Percentiles rank a stretch among this genome's conserved stretches.
Evolutionary conservation across 2,113 vertebrate genomes (phyloP).

Genomic region (Brachypteracias leptosomus): DNA sequence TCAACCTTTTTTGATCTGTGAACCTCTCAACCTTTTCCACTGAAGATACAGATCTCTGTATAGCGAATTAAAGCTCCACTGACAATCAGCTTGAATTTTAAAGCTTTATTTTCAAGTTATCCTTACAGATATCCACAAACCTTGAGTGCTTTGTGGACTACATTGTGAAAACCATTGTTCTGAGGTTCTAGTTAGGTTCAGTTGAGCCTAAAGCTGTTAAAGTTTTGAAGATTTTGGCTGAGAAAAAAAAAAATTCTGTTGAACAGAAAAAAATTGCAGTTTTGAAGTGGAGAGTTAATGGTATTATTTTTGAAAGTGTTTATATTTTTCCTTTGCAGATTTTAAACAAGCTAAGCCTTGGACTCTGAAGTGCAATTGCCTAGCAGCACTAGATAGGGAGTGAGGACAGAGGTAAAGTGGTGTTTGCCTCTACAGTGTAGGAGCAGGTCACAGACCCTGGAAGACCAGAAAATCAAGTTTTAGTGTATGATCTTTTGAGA

Average conservation of each 20-base stretch:
- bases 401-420: neutral
- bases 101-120: slow-evolving; percentile 8
- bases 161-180: neutral
- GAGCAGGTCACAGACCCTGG: neutral
- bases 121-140: neutral
- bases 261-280: neutral
- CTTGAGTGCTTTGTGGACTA: neutral
- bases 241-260: neutral
- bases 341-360: neutral
- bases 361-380: neutral
- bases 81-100: slow-evolving; percentile 27
- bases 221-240: neutral
- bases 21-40: neutral
- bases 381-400: neutral
- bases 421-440: neutral
- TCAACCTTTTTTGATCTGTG: slow-evolving; percentile 5
- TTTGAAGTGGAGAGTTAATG: neutral
- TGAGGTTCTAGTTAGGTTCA: neutral
- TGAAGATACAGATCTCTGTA: neutral
- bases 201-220: neutral
- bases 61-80: neutral
- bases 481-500: neutral
- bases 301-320: neutral
- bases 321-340: neutral
- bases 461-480: neutral